Base-by-base conservation (phyloP, 1,140 invertebrate species). In the Copidosoma floridanum region DNA sequence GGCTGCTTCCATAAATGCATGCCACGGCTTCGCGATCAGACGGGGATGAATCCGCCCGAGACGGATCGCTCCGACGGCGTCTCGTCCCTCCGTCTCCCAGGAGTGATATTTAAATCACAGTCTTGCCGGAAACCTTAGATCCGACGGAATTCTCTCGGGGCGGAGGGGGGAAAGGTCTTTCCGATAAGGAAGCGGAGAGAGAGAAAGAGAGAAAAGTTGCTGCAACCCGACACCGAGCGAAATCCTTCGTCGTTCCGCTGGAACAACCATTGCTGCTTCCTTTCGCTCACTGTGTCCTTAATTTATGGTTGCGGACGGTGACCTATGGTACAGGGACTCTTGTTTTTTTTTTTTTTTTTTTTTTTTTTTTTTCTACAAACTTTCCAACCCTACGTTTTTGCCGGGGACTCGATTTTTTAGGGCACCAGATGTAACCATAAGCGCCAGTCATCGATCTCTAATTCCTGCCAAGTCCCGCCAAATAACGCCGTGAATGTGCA, bases 81-180 rank as follows among this genome's bases (percentile, higher is more conserved):
- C 10, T 53, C n/a, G 21, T 53, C 11, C 37, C 7, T 27, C 16
- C 12, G 20, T 35, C 32, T 57, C 56, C 53, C 52, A 52, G 48
- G 64, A 67, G 66, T 65, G 63, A 65, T 68, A 71, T 71, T 71
- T 66, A 68, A 71, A 71, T 71, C 65, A 68, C 57, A 63, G 44
- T 18, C 21, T 24, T 26, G 59, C 21, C 57, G 59, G 51, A 53
- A 61, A 64, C 57, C 55, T 57, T 56, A 66, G 64, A 68, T 71
- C 65, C 46, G 38, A 10, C 26, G 18, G 57, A 44, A 44, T 20
- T 41, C n/a, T n/a, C n/a, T n/a, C n/a, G n/a, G n/a, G n/a, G n/a
- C n/a, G 51, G 57, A 53, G 46, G 24, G 48, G 52, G 27, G 41
- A 59, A 59, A 46, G 48, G 40, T 59, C 48, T 51, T 58, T 35